Percentiles rank a stretch among this genome's conserved stretches.
phyloP scores from a whole-genome alignment of 2,797 vertebrate species.

The Enteromius anoplus region DNA sequence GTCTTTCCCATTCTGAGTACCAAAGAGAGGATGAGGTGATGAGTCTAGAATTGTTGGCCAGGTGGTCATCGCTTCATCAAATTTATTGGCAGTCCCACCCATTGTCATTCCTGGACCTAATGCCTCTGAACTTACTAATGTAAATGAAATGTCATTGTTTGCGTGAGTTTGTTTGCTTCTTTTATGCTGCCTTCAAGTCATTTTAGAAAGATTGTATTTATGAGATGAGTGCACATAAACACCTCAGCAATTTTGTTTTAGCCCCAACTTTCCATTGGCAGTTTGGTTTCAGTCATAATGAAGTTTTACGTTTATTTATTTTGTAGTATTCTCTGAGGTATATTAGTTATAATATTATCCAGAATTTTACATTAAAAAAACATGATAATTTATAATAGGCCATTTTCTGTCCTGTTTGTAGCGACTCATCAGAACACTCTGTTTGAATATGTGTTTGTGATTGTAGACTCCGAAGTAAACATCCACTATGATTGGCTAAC shows the following conservation, averaged over 20 bases:
- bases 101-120: conserved; percentile 1
- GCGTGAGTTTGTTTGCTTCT: conserved; percentile 9
- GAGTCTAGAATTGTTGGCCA: neutral
- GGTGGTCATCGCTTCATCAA: conserved; percentile 10
- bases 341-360: neutral
- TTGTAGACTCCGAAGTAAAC: neutral
- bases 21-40: neutral
- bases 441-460: neutral
- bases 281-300: neutral
- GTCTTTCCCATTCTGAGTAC: neutral
- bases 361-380: neutral
- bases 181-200: neutral
- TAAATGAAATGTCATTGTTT: conserved; percentile 26
- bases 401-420: neutral
- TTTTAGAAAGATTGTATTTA: neutral
- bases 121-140: conserved; percentile 5
- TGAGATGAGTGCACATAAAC: conserved; percentile 5
- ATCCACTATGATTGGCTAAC: neutral
- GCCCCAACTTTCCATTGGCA: neutral
- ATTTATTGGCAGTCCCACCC: neutral
- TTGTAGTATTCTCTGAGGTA: too few relatives aligned
- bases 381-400: neutral
- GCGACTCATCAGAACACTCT: neutral
- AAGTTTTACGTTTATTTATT: conserved; percentile 9
- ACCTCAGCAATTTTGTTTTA: neutral